Conservation (phyloP, 1,140 invertebrate genomes). For the Nixonia krombeini region DNA sequence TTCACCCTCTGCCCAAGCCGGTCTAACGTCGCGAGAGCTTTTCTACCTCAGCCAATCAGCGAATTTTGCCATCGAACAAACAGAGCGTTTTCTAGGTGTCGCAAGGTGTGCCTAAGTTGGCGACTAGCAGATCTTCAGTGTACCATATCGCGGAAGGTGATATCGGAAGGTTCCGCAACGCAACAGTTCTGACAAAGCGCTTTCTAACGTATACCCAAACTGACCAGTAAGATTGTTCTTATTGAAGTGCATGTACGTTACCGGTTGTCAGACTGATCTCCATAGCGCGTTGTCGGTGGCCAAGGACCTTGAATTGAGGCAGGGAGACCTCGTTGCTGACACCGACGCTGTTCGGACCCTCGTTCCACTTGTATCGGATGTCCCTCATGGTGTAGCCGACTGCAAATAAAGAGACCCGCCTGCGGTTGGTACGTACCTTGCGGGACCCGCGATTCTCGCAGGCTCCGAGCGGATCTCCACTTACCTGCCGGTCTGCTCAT, state of each 20-base stretch:
- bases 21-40: too few species aligned
- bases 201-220: too few species aligned
- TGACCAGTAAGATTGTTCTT: too few species aligned
- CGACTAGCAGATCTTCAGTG: too few species aligned
- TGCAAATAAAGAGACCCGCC: slow-evolving; percentile 81
- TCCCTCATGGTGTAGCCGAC: slow-evolving; percentile 98
- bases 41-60: too few species aligned
- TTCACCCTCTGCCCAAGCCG: too few species aligned
- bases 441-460: slow-evolving; percentile 63
- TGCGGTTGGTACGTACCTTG: slow-evolving; percentile 78
- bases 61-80: too few species aligned
- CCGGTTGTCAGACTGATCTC: slow-evolving; percentile 94
- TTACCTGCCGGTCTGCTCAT: slow-evolving; percentile 69
- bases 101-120: too few species aligned
- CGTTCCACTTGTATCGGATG: slow-evolving; percentile 96
- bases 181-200: too few species aligned
- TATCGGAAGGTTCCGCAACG: too few species aligned
- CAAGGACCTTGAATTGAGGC: slow-evolving; percentile 94
- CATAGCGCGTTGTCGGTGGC: slow-evolving; percentile 89
- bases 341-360: slow-evolving; percentile 91
- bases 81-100: too few species aligned
- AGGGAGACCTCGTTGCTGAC: slow-evolving; percentile 93
- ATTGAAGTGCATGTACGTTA: slow-evolving; percentile 73
- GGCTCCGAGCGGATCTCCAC: slow-evolving; percentile 69
- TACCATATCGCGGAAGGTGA: too few species aligned